Percentiles rank a stretch among this genome's conserved stretches.
These are phyloP conservation scores for Eleutherodactylus coqui DNA, from an alignment of 2,797 vertebrate species.

Conservation along the genomic window DNA sequence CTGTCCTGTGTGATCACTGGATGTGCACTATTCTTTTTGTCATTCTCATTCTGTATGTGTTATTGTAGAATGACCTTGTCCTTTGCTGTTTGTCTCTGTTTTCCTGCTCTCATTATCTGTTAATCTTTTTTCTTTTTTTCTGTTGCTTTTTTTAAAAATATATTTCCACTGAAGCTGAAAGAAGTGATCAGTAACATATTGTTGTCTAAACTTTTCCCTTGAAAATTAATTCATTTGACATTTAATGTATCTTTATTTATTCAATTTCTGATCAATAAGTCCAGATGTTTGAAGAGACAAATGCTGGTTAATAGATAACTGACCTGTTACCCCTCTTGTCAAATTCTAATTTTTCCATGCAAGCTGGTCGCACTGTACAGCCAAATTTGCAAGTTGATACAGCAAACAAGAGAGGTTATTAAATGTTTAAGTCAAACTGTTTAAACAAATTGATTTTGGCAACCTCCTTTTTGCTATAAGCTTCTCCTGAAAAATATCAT, in stretches of 20 bases:
- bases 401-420: not conserved
- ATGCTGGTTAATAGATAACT: not conserved
- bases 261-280: not conserved
- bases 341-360: not conserved
- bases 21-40: not conserved
- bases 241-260: not conserved
- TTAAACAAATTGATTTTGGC: no score
- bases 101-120: constrained; percentile 12
- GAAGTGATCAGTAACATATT: not conserved
- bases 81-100: constrained; percentile 50
- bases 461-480: no score
- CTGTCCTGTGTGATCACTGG: constrained; percentile 28
- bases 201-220: not conserved
- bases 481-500: no score
- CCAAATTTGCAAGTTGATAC: not conserved
- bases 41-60: constrained; percentile 12
- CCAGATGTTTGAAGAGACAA: not conserved
- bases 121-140: constrained; percentile 29
- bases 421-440: not conserved
- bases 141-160: not conserved
- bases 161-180: constrained; percentile 1
- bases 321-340: not conserved
- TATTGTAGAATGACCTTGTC: constrained; percentile 52
- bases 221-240: not conserved
- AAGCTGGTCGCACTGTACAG: not conserved